Percentiles rank a stretch among this genome's conserved stretches.
These are phyloP conservation scores for Oscheius sp. DNA, from an alignment of 1,140 invertebrate genomes.

Conservation along the genomic window DNA sequence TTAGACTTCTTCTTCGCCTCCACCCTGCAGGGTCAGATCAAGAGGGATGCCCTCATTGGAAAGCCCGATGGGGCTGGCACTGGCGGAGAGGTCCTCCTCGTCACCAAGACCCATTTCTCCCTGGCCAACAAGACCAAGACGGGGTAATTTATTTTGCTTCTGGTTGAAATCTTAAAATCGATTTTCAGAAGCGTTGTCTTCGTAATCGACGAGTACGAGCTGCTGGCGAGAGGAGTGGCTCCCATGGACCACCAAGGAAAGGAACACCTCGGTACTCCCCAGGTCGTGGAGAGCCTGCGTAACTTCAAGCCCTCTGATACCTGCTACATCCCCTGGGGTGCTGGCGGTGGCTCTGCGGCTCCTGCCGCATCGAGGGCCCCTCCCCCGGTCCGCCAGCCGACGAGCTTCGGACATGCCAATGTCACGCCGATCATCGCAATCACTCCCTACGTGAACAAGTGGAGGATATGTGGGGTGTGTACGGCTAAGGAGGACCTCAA, in stretches of 20 bases:
- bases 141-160: not conserved
- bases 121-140: not conserved
- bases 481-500: slow-evolving; percentile 77
- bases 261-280: not conserved
- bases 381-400: not conserved
- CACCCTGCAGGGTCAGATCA: not conserved
- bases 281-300: not conserved
- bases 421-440: slow-evolving; percentile 44
- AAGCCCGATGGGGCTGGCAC: not conserved
- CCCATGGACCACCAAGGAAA: not conserved
- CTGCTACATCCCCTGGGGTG: not conserved
- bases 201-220: slow-evolving; percentile 1
- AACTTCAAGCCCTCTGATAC: not conserved
- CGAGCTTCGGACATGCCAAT: not conserved
- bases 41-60: not conserved
- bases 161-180: not conserved
- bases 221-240: not conserved
- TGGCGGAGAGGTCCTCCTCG: not conserved
- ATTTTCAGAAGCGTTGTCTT: not conserved
- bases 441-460: slow-evolving; percentile 51
- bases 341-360: not conserved
- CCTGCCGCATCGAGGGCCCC: not conserved
- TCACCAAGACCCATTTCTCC: not conserved
- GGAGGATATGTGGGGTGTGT: slow-evolving; percentile 81
- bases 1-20: not conserved